phyloP scores from a whole-genome alignment of 2,888 invertebrate genomes.

The Hofmannophila pseudospretella region DNA sequence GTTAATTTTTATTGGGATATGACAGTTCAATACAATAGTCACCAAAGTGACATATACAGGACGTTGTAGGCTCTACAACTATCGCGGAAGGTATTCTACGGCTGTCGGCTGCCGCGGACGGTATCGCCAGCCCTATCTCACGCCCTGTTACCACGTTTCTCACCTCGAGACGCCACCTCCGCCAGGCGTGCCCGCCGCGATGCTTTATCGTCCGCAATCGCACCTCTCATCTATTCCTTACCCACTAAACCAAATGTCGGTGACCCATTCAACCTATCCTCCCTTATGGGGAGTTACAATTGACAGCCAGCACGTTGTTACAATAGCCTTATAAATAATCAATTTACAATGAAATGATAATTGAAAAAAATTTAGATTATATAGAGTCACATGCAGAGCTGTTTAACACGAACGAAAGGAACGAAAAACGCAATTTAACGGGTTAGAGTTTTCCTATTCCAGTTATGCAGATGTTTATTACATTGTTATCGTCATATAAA shows the following conservation, averaged over 20 bases:
- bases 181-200: conserved; percentile 43
- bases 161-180: conserved; percentile 65
- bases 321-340: too few species aligned
- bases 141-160: conserved; percentile 70
- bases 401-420: too few species aligned
- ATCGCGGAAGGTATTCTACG: conserved; percentile 9
- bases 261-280: conserved; percentile 43
- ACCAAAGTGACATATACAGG: background rate
- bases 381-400: too few species aligned
- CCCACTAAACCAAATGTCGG: conserved; percentile 61
- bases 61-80: conserved; percentile 4
- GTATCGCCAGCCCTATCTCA: conserved; percentile 64
- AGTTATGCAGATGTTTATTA: too few species aligned
- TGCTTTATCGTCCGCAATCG: conserved; percentile 62
- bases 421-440: too few species aligned
- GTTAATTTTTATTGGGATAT: too few species aligned
- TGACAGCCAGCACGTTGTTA: conserved; percentile 27
- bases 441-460: too few species aligned
- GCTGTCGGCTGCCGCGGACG: conserved; percentile 30
- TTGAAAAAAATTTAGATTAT: too few species aligned
- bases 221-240: conserved; percentile 64
- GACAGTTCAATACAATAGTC: too few species aligned
- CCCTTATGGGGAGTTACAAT: conserved; percentile 41
- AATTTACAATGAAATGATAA: too few species aligned
- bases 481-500: too few species aligned